A percentile compares a stretch with the other conserved stretches of the same genome.
These are phyloP conservation scores for Schizopygopsis pylzovi DNA, from an alignment of 2,797 vertebrate species.

Conservation along the genomic window DNA sequence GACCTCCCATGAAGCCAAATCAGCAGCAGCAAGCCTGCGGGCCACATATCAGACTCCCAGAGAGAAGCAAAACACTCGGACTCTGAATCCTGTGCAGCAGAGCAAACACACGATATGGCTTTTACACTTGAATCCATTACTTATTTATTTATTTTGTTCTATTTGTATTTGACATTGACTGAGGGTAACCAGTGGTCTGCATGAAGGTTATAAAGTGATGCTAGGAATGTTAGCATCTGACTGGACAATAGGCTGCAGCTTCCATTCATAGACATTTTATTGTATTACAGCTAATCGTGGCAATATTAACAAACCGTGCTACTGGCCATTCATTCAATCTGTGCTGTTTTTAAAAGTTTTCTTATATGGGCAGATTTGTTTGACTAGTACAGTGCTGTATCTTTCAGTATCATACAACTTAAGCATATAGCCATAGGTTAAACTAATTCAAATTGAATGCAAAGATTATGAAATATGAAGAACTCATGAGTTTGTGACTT, in stretches of 20 bases:
- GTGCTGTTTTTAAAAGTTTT: neutral
- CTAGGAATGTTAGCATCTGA: neutral
- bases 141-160: slow-evolving; percentile 19
- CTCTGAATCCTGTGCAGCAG: slow-evolving; percentile 20
- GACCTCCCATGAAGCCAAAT: slow-evolving; percentile 55
- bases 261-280: neutral
- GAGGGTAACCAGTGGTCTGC: neutral
- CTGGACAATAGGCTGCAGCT: neutral
- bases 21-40: slow-evolving; percentile 40
- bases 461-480: neutral
- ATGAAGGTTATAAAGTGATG: neutral
- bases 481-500: neutral
- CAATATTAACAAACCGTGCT: neutral
- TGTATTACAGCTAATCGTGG: neutral
- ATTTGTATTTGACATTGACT: slow-evolving; percentile 29
- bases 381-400: neutral
- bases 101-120: slow-evolving; percentile 31
- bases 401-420: neutral
- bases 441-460: neutral
- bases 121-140: slow-evolving; percentile 29
- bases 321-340: neutral
- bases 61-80: slow-evolving; percentile 30
- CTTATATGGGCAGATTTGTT: neutral
- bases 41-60: slow-evolving; percentile 24
- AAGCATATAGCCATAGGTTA: neutral